Evolutionary conservation across 1,140 invertebrate genomes (phyloP).

Genomic region (Drosophila bifasciata): DNA sequence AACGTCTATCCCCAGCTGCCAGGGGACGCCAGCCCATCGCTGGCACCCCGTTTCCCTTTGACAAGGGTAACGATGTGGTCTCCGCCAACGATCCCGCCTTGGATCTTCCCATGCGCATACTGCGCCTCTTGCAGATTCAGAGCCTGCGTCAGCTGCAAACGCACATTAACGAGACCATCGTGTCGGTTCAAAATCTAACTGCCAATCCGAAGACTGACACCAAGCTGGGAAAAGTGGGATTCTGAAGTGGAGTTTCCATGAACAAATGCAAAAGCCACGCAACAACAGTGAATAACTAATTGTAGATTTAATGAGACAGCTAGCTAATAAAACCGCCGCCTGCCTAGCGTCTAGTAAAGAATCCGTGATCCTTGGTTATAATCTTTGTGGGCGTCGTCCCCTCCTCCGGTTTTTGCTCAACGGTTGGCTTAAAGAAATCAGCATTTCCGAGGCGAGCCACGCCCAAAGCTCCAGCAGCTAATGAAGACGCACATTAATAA

Average conservation of each 20-base stretch:
- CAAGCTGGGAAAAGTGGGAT: constrained; percentile 95
- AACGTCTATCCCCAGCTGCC: constrained; percentile 88
- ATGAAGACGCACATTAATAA: too few relatives aligned
- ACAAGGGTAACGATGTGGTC: constrained; percentile 83
- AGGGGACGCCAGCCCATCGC: constrained; percentile 88
- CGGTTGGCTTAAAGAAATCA: constrained; percentile 52
- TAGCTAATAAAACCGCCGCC: constrained; percentile 15
- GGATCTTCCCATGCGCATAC: constrained; percentile 92
- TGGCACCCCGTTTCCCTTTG: constrained; percentile 88
- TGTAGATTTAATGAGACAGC: constrained; percentile 2
- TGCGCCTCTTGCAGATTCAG: constrained; percentile 95
- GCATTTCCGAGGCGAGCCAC: constrained; percentile 65
- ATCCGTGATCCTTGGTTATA: constrained; percentile 40
- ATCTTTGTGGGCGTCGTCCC: constrained; percentile 11
- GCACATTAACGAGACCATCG: constrained; percentile 96
- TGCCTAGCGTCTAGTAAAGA: constrained; percentile 55
- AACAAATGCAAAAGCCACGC: background rate
- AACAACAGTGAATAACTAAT: constrained; percentile 14
- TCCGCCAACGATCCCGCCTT: constrained; percentile 87
- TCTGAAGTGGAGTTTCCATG: constrained; percentile 25
- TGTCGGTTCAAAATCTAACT: constrained; percentile 95
- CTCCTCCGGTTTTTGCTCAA: constrained; percentile 28
- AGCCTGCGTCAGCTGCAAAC: constrained; percentile 96
- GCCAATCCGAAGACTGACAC: constrained; percentile 99
- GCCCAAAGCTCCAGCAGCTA: constrained; percentile 57